Percentiles rank a stretch among this genome's conserved stretches.
Evolutionary conservation across 2,113 vertebrate species (phyloP).

Genomic region (Rhinoptilus africanus): DNA sequence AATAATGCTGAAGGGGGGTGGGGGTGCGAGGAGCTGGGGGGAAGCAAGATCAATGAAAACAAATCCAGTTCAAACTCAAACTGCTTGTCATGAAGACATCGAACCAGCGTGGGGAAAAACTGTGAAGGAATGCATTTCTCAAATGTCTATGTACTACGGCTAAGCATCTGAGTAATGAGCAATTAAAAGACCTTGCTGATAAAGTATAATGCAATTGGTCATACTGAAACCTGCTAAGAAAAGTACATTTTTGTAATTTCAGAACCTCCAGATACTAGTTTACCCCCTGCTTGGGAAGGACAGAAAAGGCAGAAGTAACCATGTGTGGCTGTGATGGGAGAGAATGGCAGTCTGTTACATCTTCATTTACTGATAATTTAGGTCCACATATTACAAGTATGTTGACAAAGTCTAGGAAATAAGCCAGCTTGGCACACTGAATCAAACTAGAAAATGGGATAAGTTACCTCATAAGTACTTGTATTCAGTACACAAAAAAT

Average conservation of each 20-base stretch:
- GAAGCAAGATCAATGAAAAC: background rate
- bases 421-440: background rate
- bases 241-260: background rate
- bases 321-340: background rate
- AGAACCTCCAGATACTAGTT: background rate
- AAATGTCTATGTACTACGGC: background rate
- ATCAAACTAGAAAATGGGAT: background rate
- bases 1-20: background rate
- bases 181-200: background rate
- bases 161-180: background rate
- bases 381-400: background rate
- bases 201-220: background rate
- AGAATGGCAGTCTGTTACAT: background rate
- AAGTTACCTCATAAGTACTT: background rate
- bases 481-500: background rate
- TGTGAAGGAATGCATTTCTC: background rate
- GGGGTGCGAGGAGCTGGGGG: too few relatives aligned
- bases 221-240: background rate
- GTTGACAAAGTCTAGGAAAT: background rate
- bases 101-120: background rate
- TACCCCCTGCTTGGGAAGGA: background rate
- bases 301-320: background rate
- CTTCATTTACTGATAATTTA: background rate
- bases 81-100: background rate
- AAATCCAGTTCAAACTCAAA: background rate